Base-by-base conservation (phyloP, 2,888 invertebrate genomes). In the Luperina nickerlii region DNA sequence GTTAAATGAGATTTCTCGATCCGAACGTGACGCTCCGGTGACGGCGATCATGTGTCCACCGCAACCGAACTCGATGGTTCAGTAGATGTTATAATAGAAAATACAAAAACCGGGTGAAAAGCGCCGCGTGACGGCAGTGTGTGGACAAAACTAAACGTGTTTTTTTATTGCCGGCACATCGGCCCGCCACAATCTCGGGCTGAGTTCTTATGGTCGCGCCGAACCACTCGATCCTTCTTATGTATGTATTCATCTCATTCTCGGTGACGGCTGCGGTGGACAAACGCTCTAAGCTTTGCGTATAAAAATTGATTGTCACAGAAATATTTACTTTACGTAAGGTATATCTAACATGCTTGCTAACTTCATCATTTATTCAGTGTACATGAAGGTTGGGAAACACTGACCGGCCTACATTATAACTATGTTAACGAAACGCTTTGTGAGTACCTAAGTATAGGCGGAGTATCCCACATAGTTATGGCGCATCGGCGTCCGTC, bases 231-330 rank as follows among this genome's bases (percentile, higher is more conserved):
- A 48, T 27, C 9, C 20, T 69, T 69, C 48, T 7, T 65, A 32
- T 63, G 32, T 63, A 63, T 24, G 24, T 3, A 24, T 38, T 24
- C 38, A 24, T 66, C 1, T 66, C 15, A 1, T 38, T 38, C 66
- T 66, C 66, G 38, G 63, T 32, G 18, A 27, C 32, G 32, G 9
- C 24, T 66, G 15, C 38, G 13, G 38, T 48, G 13, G 48, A 48
- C 8, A 24, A 32, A 70, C 48, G 15, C 8, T 48, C 27, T 13
- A 42, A 76, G 32, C 7, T 18, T 48, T 32, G n/a, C 15, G 20
- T 77, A 20, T 60, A 62, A n/a, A n/a, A 77, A 77, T 76, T 11
- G 5, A 73, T 51, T 38, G 48, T 15, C 77, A 38, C n/a, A 62
- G 38, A 2, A 48, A 48, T 45, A 32, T 62, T 20, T 45, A n/a